A percentile compares a stretch with the other conserved stretches of the same genome.
These are phyloP conservation scores for Sus cebifrons DNA, from an alignment of 2,797 vertebrate genomes.

Conservation along the genomic window DNA sequence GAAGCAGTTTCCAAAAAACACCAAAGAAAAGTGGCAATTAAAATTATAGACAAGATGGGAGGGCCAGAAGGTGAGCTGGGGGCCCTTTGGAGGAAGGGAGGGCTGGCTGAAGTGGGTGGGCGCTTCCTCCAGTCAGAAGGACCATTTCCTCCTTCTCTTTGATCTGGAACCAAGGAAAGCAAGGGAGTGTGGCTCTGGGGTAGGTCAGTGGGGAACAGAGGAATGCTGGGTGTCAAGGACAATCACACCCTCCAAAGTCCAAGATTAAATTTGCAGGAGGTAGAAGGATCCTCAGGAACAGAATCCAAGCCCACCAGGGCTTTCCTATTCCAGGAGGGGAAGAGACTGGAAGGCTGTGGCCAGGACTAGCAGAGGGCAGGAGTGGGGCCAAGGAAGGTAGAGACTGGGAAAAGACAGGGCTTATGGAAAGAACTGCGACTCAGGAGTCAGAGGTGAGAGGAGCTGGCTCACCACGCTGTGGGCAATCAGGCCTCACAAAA, in stretches of 20 bases:
- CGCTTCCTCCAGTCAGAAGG: neutral
- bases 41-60: conserved; percentile 90
- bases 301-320: neutral
- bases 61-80: conserved; percentile 89
- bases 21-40: conserved; percentile 90
- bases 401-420: neutral
- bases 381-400: neutral
- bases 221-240: neutral
- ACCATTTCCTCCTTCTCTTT: neutral
- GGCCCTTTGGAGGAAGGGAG: neutral
- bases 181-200: neutral
- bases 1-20: conserved; percentile 90
- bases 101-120: neutral
- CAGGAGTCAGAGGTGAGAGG: neutral
- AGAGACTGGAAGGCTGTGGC: neutral
- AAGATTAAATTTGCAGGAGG: neutral
- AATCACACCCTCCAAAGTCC: neutral
- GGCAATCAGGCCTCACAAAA: neutral
- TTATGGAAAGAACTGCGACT: neutral
- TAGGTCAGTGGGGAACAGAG: neutral
- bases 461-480: neutral
- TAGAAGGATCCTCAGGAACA: neutral
- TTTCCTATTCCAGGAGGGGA: conserved; percentile 17
- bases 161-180: neutral
- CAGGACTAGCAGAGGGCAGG: conserved; percentile 7